Evolutionary conservation across 2,797 vertebrate genomes (phyloP), one percentile per base, ranked within the genome.

Genomic region (Lacerta viridis): DNA sequence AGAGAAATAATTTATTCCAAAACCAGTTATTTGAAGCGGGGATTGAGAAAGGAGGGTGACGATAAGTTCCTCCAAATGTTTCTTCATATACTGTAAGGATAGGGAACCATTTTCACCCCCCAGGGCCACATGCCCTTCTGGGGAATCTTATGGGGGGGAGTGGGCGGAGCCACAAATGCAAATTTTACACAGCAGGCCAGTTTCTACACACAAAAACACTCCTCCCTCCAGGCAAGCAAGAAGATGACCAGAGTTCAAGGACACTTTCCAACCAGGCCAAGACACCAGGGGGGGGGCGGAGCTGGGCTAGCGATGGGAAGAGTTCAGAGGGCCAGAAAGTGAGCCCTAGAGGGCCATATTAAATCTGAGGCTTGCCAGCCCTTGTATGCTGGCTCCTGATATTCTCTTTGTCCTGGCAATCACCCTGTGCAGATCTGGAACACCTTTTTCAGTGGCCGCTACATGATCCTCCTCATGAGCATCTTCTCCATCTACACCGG

Each of bases 401-500:
- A 5, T 33, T 71, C 29, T 71, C 11, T 13, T 29, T 71, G 29
- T 29, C 8, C 68, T 71, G 68, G 27, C 27, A 71, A 68, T 71
- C 69, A 7, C 36, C 41, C 25, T 36, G 33, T 82, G 80, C 95
- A 98, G 97, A 98, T 98, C 87, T 98, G 97, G 97, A 97, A 97
- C 82, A 98, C 97, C 2, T 97, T 98, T 91, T 98, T 98, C 88
- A 89, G 94, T 0, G 97, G 97, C 3, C 97, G 97, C 76, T 98
- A 98, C 80, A 90, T 98, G 82, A 97, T 98, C 87, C 94, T 98
- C 2, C 97, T 98, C 7, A 98, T 98, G 97, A 94, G 97, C 27
- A 93, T 97, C 87, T 98, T 98, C 90, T 98, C 97, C 90, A 97
- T 98, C 89, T 98, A 98, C 88, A 98, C 97, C 0, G 97, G 97